Conservation (phyloP, 2,888 invertebrate genomes). For the Dasypogon diadema region DNA sequence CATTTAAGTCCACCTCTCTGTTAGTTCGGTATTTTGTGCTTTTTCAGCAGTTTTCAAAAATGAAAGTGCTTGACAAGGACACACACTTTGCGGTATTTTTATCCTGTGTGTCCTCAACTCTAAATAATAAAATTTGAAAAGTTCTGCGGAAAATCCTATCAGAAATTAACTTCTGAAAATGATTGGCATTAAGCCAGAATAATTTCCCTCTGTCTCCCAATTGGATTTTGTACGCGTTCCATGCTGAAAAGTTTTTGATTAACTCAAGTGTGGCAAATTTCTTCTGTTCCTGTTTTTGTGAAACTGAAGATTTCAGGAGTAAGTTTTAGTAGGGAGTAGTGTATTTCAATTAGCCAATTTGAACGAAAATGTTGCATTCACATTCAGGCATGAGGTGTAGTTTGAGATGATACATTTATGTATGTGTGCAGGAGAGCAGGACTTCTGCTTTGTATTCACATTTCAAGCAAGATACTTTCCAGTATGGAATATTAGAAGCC, state of each 20-base stretch:
- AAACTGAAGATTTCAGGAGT: too few relatives aligned
- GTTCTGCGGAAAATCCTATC: conserved; percentile 19
- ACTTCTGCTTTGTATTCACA: too few relatives aligned
- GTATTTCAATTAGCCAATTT: too few relatives aligned
- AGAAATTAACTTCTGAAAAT: conserved; percentile 40
- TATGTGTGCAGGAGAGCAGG: too few relatives aligned
- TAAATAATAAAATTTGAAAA: conserved; percentile 32
- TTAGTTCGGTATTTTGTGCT: not conserved
- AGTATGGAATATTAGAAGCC: too few relatives aligned
- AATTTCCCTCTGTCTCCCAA: conserved; percentile 23
- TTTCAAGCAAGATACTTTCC: too few relatives aligned
- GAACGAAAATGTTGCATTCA: too few relatives aligned
- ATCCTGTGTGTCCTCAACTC: not conserved
- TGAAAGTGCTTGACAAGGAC: not conserved
- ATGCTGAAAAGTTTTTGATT: conserved; percentile 37
- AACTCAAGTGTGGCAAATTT: conserved; percentile 17
- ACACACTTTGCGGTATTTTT: too few relatives aligned
- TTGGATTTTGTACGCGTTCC: conserved; percentile 29
- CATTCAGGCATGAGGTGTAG: too few relatives aligned
- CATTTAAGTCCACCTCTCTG: not conserved
- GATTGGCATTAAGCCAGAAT: conserved; percentile 31
- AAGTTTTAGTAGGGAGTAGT: too few relatives aligned
- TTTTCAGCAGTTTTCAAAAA: not conserved
- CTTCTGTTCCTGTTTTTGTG: not conserved
- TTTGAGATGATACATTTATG: too few relatives aligned